Evolutionary conservation across 2,797 vertebrate species (phyloP), one percentile per base, ranked within the genome.

Genomic region (Myoxocephalus aenaeus): DNA sequence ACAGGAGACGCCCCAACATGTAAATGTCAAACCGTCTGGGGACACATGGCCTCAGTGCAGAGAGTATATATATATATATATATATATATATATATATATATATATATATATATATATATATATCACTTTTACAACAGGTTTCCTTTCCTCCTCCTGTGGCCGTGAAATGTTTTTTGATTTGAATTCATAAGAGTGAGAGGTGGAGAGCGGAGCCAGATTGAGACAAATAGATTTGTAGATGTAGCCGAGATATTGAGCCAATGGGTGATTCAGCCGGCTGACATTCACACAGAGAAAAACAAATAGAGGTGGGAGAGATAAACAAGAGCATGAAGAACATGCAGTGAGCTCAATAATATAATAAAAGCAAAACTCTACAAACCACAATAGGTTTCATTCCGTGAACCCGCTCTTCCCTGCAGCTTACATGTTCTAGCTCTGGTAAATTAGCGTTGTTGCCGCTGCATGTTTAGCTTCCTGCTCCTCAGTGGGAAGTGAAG

Each of bases 21-120:
- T 75, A 81, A 78, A 84, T 79, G 75, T 61, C 75, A 72, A 7
- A 67, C 36, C 9, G 67, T 78, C 63, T 59, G 63, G 29, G 54
- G 70, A 70, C 72, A 63, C 73, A 69, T 51, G 10, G 22, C 59
- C 50, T 53, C 54, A 51, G 48, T 2, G 27, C 65, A 6, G 65
- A 79, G 36, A n/a, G n/a, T n/a, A 38, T 38, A 44, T 44, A 38
- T 38, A 38, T 7, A 29, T 18, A 38, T 38, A 38, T 38, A 38
- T 38, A 44, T 44, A 38, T 38, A 38, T 38, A 38, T 38, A 44
- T 44, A 38, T 38, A 38, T 38, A 38, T 38, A 44, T 44, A 38
- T 38, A 38, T 38, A 38, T 38, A 44, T 44, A 38, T 38, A 38
- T 38, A 38, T 38, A 44, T 44, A 38, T 38, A 38, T 38, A 38